Evolutionary conservation across 1,140 invertebrate species (phyloP), one percentile per base, ranked within the genome.

Genomic region (Meloidogyne hapla): DNA sequence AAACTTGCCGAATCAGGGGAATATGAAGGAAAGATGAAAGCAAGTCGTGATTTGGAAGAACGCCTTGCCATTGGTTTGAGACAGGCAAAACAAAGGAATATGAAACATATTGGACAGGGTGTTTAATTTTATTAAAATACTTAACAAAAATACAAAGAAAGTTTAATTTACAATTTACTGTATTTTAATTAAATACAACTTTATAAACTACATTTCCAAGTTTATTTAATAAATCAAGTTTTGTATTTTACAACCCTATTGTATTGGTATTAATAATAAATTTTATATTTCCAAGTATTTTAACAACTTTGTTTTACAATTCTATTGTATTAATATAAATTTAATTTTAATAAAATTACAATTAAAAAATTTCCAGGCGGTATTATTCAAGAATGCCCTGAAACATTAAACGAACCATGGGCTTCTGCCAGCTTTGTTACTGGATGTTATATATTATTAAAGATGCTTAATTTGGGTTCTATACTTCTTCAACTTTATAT

Each of bases 401-500:
- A 40, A 56, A 23, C 33, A 72, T 28, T 66, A 21, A 21, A 45
- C 56, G 26, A 9, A 5, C n/a, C 25, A 56, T 21, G 48, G n/a
- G 64, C 40, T 9, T 8, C 62, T 25, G 10, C 45, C 10, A 66
- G 64, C 10, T 68, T 25, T n/a, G 40, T 68, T 6, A 40, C 66
- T 0, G 26, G 23, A 6, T 33, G 28, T 18, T 75, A 68, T 38
- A 18, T 68, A 23, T 6, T 33, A 23, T 66, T 68, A 48, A 75
- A 75, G 21, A 21, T 75, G 64, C 38, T 68, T 40, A 67, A 64
- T 26, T 15, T 65, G 1, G 26, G 25, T 6, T 69, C 73, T 18
- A 69, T 61, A 3, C 73, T 61, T n/a, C 3, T 64, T 66, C 62
- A 77, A 25, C 23, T 75, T 70, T 84, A 75, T 69, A 68, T 84